Evolutionary conservation across 2,113 vertebrate species (phyloP).

Genomic region (Sylvia atricapilla): DNA sequence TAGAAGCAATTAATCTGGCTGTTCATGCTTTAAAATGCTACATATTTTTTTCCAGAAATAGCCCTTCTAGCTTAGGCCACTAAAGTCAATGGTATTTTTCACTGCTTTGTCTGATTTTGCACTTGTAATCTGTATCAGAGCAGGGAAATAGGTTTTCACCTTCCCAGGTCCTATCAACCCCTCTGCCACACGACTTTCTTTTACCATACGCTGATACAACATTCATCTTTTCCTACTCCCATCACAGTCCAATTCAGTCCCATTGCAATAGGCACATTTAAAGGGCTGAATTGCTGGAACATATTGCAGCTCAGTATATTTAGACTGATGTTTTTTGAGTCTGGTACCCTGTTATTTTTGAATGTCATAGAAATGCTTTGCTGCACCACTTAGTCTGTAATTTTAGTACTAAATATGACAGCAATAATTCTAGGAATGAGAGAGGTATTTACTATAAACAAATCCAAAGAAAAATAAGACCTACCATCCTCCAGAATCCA

Average conservation of each 20-base stretch:
- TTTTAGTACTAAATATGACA: conserved; percentile 16
- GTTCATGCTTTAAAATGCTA: not conserved
- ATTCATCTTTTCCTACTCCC: not conserved
- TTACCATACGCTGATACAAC: not conserved
- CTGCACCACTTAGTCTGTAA: not conserved
- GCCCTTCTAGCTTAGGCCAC: not conserved
- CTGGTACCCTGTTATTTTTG: not conserved
- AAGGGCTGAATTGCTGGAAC: not conserved
- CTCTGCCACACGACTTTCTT: not conserved
- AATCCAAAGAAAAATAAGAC: not conserved
- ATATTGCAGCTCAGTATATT: not conserved
- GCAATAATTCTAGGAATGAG: not conserved
- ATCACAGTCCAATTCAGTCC: not conserved
- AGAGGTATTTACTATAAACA: conserved; percentile 1
- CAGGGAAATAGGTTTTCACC: not conserved
- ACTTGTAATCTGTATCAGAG: not conserved
- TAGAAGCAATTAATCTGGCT: not conserved
- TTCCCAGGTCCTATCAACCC: not conserved
- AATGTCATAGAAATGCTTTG: not conserved
- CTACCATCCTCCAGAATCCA: not conserved
- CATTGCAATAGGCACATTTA: not conserved
- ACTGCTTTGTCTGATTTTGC: not conserved
- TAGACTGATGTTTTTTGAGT: not conserved
- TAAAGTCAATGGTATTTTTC: not conserved
- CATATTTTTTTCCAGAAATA: not conserved